Evolutionary conservation across 1,140 invertebrate genomes (phyloP), one percentile per base, ranked within the genome.

Genomic region (Nasonia giraulti): DNA sequence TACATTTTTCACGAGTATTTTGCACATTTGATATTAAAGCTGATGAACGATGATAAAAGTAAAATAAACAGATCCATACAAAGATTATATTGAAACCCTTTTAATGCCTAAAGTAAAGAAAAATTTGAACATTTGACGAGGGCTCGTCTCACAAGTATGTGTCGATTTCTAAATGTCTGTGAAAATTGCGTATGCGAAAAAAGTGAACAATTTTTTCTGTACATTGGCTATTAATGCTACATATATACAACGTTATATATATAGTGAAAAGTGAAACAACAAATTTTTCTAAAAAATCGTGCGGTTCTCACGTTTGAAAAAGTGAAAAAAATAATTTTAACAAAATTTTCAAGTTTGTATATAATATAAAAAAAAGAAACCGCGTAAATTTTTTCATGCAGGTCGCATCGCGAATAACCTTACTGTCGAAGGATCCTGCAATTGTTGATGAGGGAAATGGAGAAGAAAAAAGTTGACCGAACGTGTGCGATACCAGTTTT

Each of bases 1-100:
- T 87, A 89, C 82, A 90, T 93, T 93, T 92, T 92, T 90, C 90
- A 92, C 91, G 87, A 92, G 88, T 92, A 91, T 93, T 92, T 92
- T 92, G 91, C 92, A 91, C 91, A 90, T 92, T 92, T 92, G 90
- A 91, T 92, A 92, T 91, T 88, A 88, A 89, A 83, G 83, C 83
- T 76, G 78, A 85, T 33, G 83, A 80, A 85, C 23, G 73, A 80
- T 80, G 71, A 76, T 66, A 31, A 84, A 74, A 76, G 55, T 31
- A 80, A 88, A 83, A 73, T 84, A 87, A 87, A 74, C 85, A 78
- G 69, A 80, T 71, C 87, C 87, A 78, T 86, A 86, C 74, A 87
- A 82, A 86, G 80, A 89, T 68, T 86, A 88, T 87, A 81, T 87
- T 87, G 86, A 88, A 89, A 89, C 87, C 87, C 87, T 88, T 86